Conservation (phyloP, 1,140 invertebrate species). For the Panagrolaimus sp. region DNA sequence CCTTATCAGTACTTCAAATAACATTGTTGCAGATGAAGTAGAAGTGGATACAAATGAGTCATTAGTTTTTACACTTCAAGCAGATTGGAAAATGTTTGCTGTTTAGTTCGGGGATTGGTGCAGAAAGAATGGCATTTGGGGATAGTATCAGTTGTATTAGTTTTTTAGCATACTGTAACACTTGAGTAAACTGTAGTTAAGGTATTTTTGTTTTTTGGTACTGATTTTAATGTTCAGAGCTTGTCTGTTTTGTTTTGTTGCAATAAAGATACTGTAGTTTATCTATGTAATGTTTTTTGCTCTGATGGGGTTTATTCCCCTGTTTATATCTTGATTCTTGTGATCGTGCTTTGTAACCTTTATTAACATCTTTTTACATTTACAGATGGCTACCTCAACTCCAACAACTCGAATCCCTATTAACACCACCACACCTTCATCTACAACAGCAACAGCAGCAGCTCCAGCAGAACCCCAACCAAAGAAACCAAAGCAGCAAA, state of each 20-base stretch:
- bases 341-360: neutral
- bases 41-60: neutral
- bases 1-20: slow-evolving; percentile 23
- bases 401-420: neutral
- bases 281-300: too few species aligned
- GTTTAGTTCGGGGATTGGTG: too few species aligned
- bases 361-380: too few species aligned
- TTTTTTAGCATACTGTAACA: too few species aligned
- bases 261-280: too few species aligned
- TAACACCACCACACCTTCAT: neutral
- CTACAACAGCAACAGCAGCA: neutral
- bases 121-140: too few species aligned
- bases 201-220: too few species aligned
- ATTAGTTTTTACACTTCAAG: neutral
- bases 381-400: neutral
- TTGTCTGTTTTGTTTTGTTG: too few species aligned
- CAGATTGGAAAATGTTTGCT: neutral
- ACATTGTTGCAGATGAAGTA: neutral
- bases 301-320: neutral
- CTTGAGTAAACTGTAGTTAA: too few species aligned
- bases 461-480: neutral
- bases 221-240: too few species aligned
- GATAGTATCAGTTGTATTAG: too few species aligned
- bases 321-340: neutral
- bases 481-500: neutral